phyloP scores from a whole-genome alignment of 2,113 vertebrate species.

The Burhinus oedicnemus region DNA sequence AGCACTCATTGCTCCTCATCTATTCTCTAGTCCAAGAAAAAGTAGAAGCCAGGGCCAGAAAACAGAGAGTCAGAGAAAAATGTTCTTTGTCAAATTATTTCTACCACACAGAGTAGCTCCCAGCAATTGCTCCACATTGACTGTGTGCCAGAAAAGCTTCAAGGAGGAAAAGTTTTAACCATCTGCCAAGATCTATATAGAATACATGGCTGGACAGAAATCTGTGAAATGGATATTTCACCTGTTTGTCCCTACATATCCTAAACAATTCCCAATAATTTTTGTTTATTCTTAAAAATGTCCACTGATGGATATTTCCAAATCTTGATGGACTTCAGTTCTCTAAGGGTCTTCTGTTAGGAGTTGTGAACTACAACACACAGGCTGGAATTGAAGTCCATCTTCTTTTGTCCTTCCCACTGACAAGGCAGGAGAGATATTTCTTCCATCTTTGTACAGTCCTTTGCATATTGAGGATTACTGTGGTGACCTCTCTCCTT shows the following conservation, averaged over 20 bases:
- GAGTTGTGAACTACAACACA: not conserved
- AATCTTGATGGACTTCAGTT: not conserved
- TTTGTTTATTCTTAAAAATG: not conserved
- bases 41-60: not conserved
- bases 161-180: not conserved
- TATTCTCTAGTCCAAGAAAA: not conserved
- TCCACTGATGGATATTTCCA: not conserved
- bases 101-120: not conserved
- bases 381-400: not conserved
- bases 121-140: not conserved
- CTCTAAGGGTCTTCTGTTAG: not conserved
- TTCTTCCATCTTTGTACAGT: not conserved
- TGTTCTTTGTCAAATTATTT: not conserved
- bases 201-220: not conserved
- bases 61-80: not conserved
- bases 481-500: not conserved
- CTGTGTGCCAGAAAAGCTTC: not conserved
- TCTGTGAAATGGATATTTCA: not conserved
- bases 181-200: not conserved
- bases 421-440: not conserved
- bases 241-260: not conserved
- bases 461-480: not conserved
- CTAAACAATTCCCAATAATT: not conserved
- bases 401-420: not conserved
- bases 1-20: not conserved